Evolutionary conservation across 2,113 vertebrate species (phyloP), one percentile per base, ranked within the genome.

Genomic region (Calypte anna): DNA sequence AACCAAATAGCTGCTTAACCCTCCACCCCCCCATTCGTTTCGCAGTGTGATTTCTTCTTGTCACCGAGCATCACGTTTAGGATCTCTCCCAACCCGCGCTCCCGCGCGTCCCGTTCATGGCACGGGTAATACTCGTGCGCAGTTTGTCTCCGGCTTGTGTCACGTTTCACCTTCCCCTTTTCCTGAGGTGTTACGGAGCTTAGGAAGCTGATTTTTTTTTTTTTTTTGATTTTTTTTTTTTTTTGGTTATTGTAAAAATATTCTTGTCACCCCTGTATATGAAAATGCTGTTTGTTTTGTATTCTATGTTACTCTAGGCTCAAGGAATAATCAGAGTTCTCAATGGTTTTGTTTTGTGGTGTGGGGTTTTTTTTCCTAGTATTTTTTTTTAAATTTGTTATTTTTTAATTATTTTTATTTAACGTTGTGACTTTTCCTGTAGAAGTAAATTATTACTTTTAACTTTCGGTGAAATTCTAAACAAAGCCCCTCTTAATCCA

Each of bases 41-140:
- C 2, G 9, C 11, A 2, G 4, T 4, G 0, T 16, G 7, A 7
- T 20, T 38, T 2, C 8, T 0, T 3, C 4, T 1, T 12, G 0
- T 6, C 5, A 2, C 4, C 7, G 1, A 0, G 14, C 22, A 0
- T 46, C 12, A 0, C 10, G 9, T 7, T 19, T 19, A 8, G 79
- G 53, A 21, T 0, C 7, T 48, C 9, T 20, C 46, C 17, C 7
- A 20, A 48, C 8, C 46, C 11, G 1, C 3, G 12, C 14, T 9
- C 28, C 31, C 15, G 5, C 9, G 40, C 40, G 12, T 40, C 14
- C 30, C 5, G 1, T 1, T n/a, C 18, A 21, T 21, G 44, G 19
- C 11, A 36, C 10, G 3, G 28, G 10, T 28, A 12, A 6, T 7
- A 14, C 25, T 16, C 4, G 21, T 3, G 27, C 7, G 19, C 7